These are phyloP conservation scores for Heteronetta atricapilla DNA, from an alignment of 2,113 vertebrate species.

Conservation along the genomic window DNA sequence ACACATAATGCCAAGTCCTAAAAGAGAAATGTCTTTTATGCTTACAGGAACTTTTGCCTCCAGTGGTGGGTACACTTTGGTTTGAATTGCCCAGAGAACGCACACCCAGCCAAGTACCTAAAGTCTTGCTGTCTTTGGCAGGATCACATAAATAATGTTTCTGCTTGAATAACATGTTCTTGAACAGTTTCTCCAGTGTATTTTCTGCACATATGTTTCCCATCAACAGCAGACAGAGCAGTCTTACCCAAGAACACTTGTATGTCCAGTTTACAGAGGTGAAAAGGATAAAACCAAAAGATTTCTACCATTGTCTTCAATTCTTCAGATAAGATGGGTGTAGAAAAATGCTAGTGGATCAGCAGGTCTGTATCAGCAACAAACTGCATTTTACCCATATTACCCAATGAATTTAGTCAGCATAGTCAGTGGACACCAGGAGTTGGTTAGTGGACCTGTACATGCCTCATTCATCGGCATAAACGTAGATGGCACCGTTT, in stretches of 20 bases:
- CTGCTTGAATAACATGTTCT: constrained; percentile 49
- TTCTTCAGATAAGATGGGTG: accelerated
- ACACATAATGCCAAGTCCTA: not conserved
- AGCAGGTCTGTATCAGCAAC: not conserved
- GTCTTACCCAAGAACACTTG: not conserved
- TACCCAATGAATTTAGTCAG: not conserved
- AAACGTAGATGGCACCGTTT: not conserved
- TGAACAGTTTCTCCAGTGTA: not conserved
- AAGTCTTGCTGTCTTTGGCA: constrained; percentile 34
- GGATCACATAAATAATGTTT: not conserved
- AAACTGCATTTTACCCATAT: not conserved
- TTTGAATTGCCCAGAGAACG: not conserved
- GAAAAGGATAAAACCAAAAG: not conserved
- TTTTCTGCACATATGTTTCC: constrained; percentile 31
- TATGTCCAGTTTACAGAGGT: not conserved
- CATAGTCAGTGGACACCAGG: not conserved
- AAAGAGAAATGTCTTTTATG: not conserved
- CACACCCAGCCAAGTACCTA: not conserved
- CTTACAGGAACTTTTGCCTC: not conserved
- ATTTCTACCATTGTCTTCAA: not conserved
- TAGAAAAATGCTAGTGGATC: not conserved
- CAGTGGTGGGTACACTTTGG: not conserved
- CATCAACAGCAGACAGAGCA: not conserved
- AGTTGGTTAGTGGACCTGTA: not conserved
- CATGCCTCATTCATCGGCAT: not conserved